Evolutionary conservation across 2,797 vertebrate genomes (phyloP).

Genomic region (Hypotaenidia okinawae): DNA sequence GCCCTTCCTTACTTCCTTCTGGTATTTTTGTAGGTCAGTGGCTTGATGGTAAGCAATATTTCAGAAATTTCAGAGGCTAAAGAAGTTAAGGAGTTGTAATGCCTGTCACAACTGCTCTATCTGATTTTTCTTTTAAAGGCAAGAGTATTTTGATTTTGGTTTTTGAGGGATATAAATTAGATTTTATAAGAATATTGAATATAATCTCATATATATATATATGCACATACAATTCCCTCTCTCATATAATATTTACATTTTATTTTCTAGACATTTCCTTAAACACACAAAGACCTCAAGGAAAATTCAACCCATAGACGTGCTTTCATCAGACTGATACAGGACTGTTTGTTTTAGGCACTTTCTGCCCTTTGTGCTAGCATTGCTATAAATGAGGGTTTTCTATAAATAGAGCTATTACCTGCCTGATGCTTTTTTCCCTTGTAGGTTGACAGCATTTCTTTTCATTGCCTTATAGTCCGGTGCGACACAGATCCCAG

Average conservation of each 20-base stretch:
- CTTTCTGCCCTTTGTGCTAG: neutral
- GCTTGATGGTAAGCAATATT: neutral
- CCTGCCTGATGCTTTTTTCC: neutral
- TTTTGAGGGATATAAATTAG: neutral
- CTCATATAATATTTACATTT: neutral
- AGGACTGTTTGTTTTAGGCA: neutral
- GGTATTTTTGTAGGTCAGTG: neutral
- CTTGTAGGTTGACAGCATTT: neutral
- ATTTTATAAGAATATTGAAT: neutral
- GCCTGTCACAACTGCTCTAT: neutral
- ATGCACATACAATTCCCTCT: neutral
- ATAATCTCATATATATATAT: too few relatives aligned
- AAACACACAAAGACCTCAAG: neutral
- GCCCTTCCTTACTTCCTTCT: neutral
- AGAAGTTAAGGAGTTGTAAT: neutral
- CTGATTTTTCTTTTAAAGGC: neutral
- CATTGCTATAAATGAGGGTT: neutral
- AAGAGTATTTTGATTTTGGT: neutral
- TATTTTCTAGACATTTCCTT: neutral
- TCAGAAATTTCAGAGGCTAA: neutral
- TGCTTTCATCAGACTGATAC: neutral
- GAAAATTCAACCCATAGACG: neutral
- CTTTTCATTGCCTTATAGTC: neutral
- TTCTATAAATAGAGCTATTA: slow-evolving; percentile 5
- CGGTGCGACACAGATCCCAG: neutral